Base-by-base conservation (phyloP, 2,888 invertebrate genomes). In the Drosophila setosimentum region DNA sequence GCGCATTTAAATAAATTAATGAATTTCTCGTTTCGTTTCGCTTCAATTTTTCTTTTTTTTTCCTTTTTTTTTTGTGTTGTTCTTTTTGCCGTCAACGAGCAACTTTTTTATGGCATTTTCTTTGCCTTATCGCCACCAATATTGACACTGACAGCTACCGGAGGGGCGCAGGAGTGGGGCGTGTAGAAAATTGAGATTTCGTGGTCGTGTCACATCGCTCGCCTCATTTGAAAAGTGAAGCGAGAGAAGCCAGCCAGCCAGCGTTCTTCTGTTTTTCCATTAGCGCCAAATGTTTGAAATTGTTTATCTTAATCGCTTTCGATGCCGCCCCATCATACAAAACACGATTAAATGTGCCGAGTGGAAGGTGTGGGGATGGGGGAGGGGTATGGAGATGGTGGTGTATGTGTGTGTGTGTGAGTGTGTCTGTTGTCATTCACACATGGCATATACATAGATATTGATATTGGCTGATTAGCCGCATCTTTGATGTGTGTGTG, bases 1-100 rank as follows among this genome's bases (percentile, higher is more conserved):
- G 67, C 89, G 83, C 84, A 84, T 84, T 84, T 84, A 88, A 84
- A 84, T 88, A 88, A 88, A 84, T 88, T 86, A 88, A 84, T 83
- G 83, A 76, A 83, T 80, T 83, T 68, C 74, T 76, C 71, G 76
- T 87, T 78, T 69, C 71, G 30, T 48, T 60, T 63, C 61, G 51
- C 63, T 40, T 57, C 55, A 60, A 67, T 42, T 59, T 70, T 66
- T 48, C 33, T 13, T 6, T 13, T 51, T 16, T 7, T 42, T 35
- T 21, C 51, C n/a, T 10, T 49, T 27, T 65, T 18, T 35, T 42
- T 42, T 29, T 21, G n/a, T 32, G 0, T 51, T 53, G 4, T 51
- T 8, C 3, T 35, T 29, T 18, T 50, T 13, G 8, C 16, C 32
- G 51, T 32, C 49, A 64, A 64, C 54, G 65, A 57, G 66, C 59